Evolutionary conservation across 2,888 invertebrate species (phyloP), one percentile per base, ranked within the genome.

Genomic region (Neoaliturus tenellus): DNA sequence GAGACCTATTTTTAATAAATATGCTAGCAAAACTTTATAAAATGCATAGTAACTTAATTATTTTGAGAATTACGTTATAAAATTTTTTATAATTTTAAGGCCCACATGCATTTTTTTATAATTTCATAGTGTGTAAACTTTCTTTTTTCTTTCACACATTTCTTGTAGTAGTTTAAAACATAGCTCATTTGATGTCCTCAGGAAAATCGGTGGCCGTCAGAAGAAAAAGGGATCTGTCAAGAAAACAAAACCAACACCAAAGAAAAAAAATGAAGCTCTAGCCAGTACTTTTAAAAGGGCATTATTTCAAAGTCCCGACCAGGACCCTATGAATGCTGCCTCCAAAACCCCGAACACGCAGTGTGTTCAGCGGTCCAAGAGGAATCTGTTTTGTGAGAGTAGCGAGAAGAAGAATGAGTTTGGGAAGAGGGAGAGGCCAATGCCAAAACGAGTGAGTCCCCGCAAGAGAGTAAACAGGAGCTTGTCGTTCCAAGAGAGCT

Each of bases 271-370:
- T 25, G 73, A 62, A 78, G 67, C 71, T 71, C 39, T 5, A 1
- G 82, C 88, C 0, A 90, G 89, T 83, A 58, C 93, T 0, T 92
- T 94, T 0, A 96, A 95, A 87, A 91, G 96, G 83, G 95, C 96
- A 0, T 90, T 96, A 0, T 96, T 96, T 87, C 93, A 95, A 87
- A 96, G 96, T 89, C 96, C 96, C 0, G 93, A 89, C 80, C 86
- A 71, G 88, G 91, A 88, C 81, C 90, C 41, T 78, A 90, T 5
- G 89, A 80, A 84, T 33, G 73, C 83, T 41, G 44, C 75, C 83
- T 90, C 83, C 83, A 92, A 87, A 89, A 91, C 88, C 81, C 92
- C 85, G 91, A 91, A 81, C 89, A 92, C 88, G 88, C 93, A 87
- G 89, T 92, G 88, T 88, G 89, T 92, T 5, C 92, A 93, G 89